Percentiles rank a stretch among this genome's conserved stretches.
Evolutionary conservation across 1,140 invertebrate species (phyloP).

Genomic region (Caerostris darwini): DNA sequence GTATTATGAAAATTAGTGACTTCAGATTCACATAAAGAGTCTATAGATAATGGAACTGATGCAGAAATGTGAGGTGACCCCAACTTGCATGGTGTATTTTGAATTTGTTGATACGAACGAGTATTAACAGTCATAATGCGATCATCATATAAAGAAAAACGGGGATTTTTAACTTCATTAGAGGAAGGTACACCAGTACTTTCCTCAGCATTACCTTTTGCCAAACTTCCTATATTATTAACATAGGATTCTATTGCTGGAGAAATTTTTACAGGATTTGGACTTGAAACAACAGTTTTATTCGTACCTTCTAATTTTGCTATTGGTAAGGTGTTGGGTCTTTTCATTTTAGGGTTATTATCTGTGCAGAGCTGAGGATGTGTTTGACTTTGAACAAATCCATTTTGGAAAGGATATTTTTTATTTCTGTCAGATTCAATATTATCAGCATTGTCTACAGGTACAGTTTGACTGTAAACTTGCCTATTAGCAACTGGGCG

Average conservation of each 20-base stretch:
- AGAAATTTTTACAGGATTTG: constrained; percentile 32
- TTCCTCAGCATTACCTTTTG: background rate
- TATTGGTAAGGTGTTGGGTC: constrained; percentile 72
- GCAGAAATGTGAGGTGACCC: constrained; percentile 75
- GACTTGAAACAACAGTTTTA: background rate
- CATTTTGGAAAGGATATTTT: constrained; percentile 66
- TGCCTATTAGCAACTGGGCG: constrained; percentile 79
- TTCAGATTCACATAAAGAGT: constrained; percentile 73
- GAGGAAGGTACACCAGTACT: constrained; percentile 87
- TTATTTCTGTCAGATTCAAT: constrained; percentile 14
- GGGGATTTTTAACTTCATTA: constrained; percentile 88
- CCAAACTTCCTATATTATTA: background rate
- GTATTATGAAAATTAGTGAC: constrained; percentile 74
- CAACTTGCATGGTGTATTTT: constrained; percentile 62
- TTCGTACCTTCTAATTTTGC: constrained; percentile 26
- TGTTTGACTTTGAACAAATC: constrained; percentile 74
- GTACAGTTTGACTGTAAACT: constrained; percentile 66
- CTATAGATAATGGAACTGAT: constrained; percentile 75
- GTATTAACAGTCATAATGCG: constrained; percentile 86
- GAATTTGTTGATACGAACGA: constrained; percentile 51
- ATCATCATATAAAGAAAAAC: constrained; percentile 93
- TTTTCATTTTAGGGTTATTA: constrained; percentile 68
- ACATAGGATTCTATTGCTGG: background rate
- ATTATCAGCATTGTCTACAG: constrained; percentile 15
- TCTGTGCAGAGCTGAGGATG: constrained; percentile 71